Evolutionary conservation across 2,888 invertebrate species (phyloP), one percentile per base, ranked within the genome.

Genomic region (Sclerodermus sp.): DNA sequence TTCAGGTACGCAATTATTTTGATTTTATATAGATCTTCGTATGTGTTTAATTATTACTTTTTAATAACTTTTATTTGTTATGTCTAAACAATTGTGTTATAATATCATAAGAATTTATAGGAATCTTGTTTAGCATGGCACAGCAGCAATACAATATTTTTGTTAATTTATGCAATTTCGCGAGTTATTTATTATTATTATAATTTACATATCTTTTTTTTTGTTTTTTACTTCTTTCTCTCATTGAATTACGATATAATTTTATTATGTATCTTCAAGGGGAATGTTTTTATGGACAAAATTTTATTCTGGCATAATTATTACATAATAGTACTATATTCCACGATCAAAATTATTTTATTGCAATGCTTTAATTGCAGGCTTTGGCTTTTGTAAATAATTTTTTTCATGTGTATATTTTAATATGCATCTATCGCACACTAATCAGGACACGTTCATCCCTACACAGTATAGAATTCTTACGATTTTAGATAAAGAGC

Each of bases 1-100:
- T 82, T 93, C 93, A 73, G 93, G 93, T 93, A 82, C 85, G 85
- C 47, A 51, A 32, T 55, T 45, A 55, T 60, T 44, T 51, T 47
- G 44, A 23, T 41, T 41, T 34, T 23, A 37, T 10, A 37, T 17
- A 14, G 40, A 14, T 29, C 38, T 39, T 30, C 41, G 30, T 50
- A 32, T 42, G 16, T 44, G 12, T 54, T 12, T n/a, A 34, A 34
- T 12, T 34, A 34, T n/a, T 45, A n/a, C n/a, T 50, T 47, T 43
- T 52, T 34, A 37, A 42, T 14, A 23, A 23, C 23, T 5, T 23
- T 23, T 23, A 23, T 5, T 23, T 23, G 8, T 23, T 23, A 3
- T 23, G 23, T 23, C 8, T 23, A 41, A 32, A 29, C 54, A 38
- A 40, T 51, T 57, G 43, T 23, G 49, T 52, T 34, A 42, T 39